Evolutionary conservation across 2,113 vertebrate species (phyloP).

Genomic region (Petroica traversi): DNA sequence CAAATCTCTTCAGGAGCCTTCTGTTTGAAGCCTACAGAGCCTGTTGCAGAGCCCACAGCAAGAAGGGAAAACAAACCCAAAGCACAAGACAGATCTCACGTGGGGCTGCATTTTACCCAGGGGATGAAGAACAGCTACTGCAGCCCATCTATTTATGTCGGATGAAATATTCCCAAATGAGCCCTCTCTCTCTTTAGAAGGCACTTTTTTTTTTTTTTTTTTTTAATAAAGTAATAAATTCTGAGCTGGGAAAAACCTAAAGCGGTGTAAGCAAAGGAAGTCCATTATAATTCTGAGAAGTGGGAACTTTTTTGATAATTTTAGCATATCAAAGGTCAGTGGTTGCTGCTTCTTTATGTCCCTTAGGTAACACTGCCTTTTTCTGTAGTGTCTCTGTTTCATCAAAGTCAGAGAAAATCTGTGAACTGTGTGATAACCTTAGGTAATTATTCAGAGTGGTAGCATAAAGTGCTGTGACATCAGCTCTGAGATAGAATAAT

Average conservation of each 20-base stretch:
- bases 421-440: neutral
- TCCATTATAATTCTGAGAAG: neutral
- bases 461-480: neutral
- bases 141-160: neutral
- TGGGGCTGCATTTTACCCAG: neutral
- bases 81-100: rapidly evolving
- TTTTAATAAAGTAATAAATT: neutral
- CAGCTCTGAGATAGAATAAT: neutral
- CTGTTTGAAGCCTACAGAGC: neutral
- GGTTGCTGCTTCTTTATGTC: neutral
- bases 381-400: neutral
- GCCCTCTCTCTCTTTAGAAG: neutral
- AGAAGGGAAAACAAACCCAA: neutral
- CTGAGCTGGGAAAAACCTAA: neutral
- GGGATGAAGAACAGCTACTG: neutral
- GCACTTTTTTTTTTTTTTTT: neutral
- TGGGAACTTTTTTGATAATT: neutral
- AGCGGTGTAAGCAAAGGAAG: neutral
- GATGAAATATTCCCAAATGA: neutral
- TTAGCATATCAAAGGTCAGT: neutral
- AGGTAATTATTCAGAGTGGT: neutral
- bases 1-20: neutral
- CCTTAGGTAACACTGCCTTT: neutral
- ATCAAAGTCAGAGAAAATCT: neutral
- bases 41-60: neutral